Evolutionary conservation across 2,797 vertebrate species (phyloP).

Genomic region (Siniperca undulata): DNA sequence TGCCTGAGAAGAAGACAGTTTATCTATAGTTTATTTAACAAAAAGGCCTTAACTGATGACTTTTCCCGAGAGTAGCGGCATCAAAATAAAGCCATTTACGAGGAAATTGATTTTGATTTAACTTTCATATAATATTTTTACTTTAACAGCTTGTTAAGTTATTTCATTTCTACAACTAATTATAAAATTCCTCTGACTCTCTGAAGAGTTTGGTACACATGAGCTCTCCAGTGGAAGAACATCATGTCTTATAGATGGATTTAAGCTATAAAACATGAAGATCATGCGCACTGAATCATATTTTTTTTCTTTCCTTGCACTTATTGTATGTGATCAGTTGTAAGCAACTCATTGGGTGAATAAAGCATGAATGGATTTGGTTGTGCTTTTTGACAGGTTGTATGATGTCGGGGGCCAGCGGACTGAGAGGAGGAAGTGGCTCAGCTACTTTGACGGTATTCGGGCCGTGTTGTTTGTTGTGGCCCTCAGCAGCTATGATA

Average conservation of each 20-base stretch:
- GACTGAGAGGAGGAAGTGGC: conserved; percentile 83
- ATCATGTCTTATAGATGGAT: not conserved
- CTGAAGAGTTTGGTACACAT: not conserved
- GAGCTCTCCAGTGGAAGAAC: not conserved
- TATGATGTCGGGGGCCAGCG: conserved; percentile 84
- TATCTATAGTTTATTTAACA: no score
- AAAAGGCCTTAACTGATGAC: not conserved
- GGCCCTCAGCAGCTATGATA: conserved; percentile 83
- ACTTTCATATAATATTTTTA: not conserved
- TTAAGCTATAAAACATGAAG: not conserved
- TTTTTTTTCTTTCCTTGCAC: not conserved
- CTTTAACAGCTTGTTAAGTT: not conserved
- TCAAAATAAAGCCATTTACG: conserved; percentile 5
- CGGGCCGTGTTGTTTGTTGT: conserved; percentile 82
- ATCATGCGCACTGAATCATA: not conserved
- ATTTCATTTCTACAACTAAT: not conserved
- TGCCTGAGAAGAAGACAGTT: not conserved
- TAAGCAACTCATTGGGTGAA: not conserved
- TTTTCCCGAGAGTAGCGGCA: not conserved
- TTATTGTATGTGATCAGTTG: not conserved
- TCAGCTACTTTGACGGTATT: conserved; percentile 84
- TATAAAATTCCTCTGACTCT: not conserved
- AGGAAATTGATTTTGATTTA: not conserved
- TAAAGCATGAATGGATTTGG: not conserved
- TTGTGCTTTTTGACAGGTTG: conserved; percentile 65